phyloP scores from a whole-genome alignment of 2,888 invertebrate genomes.

The Ornithoptera alexandrae region DNA sequence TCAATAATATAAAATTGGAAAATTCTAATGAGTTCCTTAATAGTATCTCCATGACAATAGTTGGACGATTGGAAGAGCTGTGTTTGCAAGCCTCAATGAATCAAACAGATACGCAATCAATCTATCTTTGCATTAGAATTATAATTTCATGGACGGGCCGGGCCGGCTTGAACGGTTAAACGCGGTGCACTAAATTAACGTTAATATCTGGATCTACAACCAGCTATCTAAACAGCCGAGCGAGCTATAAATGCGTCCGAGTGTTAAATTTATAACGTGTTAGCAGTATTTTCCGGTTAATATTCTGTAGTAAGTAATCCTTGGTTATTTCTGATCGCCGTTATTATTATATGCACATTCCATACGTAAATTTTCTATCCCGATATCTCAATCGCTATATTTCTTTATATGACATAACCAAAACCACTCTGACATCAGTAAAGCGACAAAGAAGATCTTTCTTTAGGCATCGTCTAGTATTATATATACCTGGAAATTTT shows the following conservation, averaged over 20 bases:
- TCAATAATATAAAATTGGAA: too few species aligned
- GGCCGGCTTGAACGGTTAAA: background rate
- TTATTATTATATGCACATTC: constrained; percentile 22
- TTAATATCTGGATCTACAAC: constrained; percentile 21
- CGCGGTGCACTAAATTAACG: constrained; percentile 16
- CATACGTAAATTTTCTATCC: constrained; percentile 1
- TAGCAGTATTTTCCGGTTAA: constrained; percentile 26
- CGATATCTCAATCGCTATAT: constrained; percentile 29
- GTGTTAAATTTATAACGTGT: constrained; percentile 29
- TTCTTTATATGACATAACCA: constrained; percentile 17
- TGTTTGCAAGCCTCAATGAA: background rate
- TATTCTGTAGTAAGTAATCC: constrained; percentile 13
- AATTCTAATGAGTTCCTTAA: too few species aligned
- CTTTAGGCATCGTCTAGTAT: too few species aligned
- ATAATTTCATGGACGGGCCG: constrained; percentile 12
- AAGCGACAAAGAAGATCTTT: too few species aligned
- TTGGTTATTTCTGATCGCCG: background rate
- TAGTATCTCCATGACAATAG: too few species aligned
- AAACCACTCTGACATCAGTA: too few species aligned
- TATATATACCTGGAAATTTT: too few species aligned
- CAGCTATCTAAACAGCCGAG: constrained; percentile 26
- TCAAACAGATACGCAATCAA: background rate
- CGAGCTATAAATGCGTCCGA: constrained; percentile 28
- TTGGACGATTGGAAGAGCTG: background rate
- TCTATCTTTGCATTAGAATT: constrained; percentile 9